Base-by-base conservation (phyloP, 1,140 invertebrate genomes). In the Lethrus apterus region DNA sequence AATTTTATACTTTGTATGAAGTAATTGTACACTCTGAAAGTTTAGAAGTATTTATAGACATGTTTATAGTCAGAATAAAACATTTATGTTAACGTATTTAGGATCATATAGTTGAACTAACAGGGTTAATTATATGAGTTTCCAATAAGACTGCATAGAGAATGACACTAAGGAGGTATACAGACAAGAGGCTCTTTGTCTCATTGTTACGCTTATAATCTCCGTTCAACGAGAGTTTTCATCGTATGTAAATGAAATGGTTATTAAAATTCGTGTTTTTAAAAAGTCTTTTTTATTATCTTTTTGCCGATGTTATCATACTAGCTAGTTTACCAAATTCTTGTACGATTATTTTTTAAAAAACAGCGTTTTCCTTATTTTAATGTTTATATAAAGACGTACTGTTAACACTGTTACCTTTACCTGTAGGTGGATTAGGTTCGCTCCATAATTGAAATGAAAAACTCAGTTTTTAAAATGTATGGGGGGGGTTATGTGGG, bases 91-190 rank as follows among this genome's bases (percentile, higher is more conserved):
- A n/a, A 42, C 40, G 29, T 42, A 26, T 41, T 29, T 56, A 56
- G 54, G 54, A 56, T 52, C 57, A 58, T 47, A 51, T 47, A 58
- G 52, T 58, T 58, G 49, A 58, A 58, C 50, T 46, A 56, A 62
- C 58, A 62, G 59, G 59, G 59, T 62, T 59, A 53, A 50, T 58
- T 36, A 60, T 40, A 56, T 53, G 46, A 51, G 50, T 54, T 57
- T 56, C 43, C 40, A 55, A 60, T 56, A 62, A 62, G 59, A 62
- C 59, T 62, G 59, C 50, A 58, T 55, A 62, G 54, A 57, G 54
- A 52, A 56, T 58, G 57, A 58, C 57, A 59, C 51, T 57, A 56
- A 56, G 54, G 54, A 54, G 51, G 59, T 59, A 58, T 58, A 61
- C 55, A 61, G 55, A 61, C 55, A 48, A 46, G 48, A 46, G 57